Base-by-base conservation (phyloP, 2,888 invertebrate genomes). In the Melinaea menophilus region DNA sequence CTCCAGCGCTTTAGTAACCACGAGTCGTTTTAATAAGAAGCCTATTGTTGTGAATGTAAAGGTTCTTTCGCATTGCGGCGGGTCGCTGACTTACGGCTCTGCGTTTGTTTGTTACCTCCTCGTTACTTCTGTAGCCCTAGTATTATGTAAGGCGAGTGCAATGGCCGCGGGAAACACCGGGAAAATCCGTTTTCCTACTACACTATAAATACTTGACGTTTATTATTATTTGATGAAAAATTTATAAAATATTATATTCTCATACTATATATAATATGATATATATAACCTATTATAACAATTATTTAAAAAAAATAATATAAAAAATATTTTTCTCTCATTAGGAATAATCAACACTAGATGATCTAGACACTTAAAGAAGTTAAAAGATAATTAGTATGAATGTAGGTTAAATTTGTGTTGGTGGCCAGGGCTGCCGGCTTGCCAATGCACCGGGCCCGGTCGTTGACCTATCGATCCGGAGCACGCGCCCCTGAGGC, bases 381-480 rank as follows among this genome's bases (percentile, higher is more conserved):
- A 66, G 63, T 65, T 64, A 61, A 68, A 64, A 63, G 61, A 47
- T 67, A 81, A 84, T 72, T 71, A 69, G 63, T 66, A 63, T 54
- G 61, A 70, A 70, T 84, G 81, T 79, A 82, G 80, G 81, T 84
- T 70, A 70, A 86, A 88, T 87, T 88, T 86, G 84, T 81, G 51
- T 11, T 31, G 51, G 74, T 69, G 71, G 65, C 66, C 73, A 71
- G 73, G 78, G 79, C 77, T 82, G 81, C 79, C 84, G 81, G 78
- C 78, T 77, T 82, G 82, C 79, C 84, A 81, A 77, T 86, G 88
- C 88, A 86, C 83, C 86, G 86, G 81, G 80, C 80, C 76, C 85
- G 90, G 87, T 90, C 89, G 82, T 85, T 84, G 89, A 82, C 89
- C 89, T 88, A 90, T 90, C 89, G 90, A 90, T 86, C 90, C 84